phyloP scores from a whole-genome alignment of 2,113 vertebrate genomes.

The Platysternon megacephalum region DNA sequence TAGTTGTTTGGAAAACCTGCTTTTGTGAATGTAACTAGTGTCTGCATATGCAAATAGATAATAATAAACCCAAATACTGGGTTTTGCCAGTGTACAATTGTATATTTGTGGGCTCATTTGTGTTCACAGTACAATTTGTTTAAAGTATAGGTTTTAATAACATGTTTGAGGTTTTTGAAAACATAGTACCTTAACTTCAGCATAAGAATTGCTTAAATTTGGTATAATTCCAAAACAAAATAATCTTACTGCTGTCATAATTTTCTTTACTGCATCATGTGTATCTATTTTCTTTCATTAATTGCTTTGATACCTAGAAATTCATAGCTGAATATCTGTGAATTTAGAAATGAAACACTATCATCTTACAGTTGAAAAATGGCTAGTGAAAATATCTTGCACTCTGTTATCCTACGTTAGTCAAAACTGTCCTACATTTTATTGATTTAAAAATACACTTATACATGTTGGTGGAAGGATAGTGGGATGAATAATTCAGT shows the following conservation, averaged over 20 bases:
- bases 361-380: not conserved
- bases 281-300: not conserved
- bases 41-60: not conserved
- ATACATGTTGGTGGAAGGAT: constrained; percentile 32
- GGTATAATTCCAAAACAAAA: not conserved
- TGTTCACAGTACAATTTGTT: not conserved
- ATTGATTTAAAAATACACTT: constrained; percentile 26
- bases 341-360: not conserved
- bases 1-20: not conserved
- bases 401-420: not conserved
- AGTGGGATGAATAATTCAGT: constrained; percentile 37
- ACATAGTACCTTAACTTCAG: not conserved
- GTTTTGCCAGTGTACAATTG: not conserved
- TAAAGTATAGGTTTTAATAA: not conserved
- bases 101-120: not conserved
- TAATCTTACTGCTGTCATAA: not conserved
- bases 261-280: not conserved
- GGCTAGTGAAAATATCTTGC: not conserved
- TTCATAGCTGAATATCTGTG: not conserved
- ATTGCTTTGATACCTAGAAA: not conserved
- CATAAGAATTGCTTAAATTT: not conserved
- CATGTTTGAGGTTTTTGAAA: not conserved
- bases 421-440: fast-evolving
- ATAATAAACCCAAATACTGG: not conserved
- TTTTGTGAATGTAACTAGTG: not conserved